Evolutionary conservation across 1,140 invertebrate genomes (phyloP), one percentile per base, ranked within the genome.

Genomic region (Octopus sinensis): DNA sequence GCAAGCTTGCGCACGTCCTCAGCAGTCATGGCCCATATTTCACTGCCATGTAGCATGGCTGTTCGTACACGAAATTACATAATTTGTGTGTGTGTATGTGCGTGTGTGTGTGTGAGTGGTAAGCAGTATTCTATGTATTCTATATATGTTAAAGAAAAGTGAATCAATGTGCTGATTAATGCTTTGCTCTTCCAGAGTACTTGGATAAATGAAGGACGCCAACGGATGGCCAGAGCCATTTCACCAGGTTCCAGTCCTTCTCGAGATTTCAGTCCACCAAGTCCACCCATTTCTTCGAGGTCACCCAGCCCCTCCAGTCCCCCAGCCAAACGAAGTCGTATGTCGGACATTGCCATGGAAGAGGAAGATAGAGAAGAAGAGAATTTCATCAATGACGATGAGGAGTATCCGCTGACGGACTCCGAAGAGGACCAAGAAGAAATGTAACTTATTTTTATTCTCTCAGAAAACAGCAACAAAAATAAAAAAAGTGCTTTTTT

Each of bases 141-240:
- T 30, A 54, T 53, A 53, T 13, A 77, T 17, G 76, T 30, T 83
- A 68, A 6, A 51, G 23, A 9, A 79, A 53, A 54, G 23, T 9
- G 68, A 80, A 52, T 76, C 51, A 76, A 82, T 80, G 56, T 78
- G 73, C 5, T 76, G 83, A 4, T 53, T 54, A 81, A 68, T 51
- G 17, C 73, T 76, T 81, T 54, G 78, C 52, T 83, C 54, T 82
- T 86, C 30, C 86, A 92, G 92, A 95, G 95, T 76, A 94, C 93
- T 86, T 96, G 97, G 87, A 97, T 96, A 95, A 95, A 96, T 88
- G 95, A 97, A 90, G 94, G 95, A 30, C 96, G 96, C 91, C 95
- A 94, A 6, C 93, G 95, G 82, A 92, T 98, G 73, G 94, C 96
- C 91, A 95, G 96, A 91, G 96, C 96, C 9, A 92, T 97, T 17